These are phyloP conservation scores for Hymenopus coronatus DNA, from an alignment of 2,888 invertebrate species.

Conservation along the genomic window DNA sequence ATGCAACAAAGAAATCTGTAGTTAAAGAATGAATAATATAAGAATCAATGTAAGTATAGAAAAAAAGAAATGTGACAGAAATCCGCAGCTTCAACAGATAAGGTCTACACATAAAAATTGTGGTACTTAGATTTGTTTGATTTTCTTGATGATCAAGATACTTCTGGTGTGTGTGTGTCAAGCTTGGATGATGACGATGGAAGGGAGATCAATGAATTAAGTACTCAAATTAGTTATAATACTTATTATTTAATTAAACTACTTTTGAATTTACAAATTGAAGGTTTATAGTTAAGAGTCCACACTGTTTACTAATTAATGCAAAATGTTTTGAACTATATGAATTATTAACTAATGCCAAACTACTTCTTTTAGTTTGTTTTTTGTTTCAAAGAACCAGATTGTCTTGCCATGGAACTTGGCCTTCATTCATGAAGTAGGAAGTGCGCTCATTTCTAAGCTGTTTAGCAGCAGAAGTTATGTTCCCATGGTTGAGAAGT, in stretches of 20 bases:
- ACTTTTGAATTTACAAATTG: constrained; percentile 10
- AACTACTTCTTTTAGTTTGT: constrained; percentile 3
- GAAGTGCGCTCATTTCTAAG: constrained; percentile 5
- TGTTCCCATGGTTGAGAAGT: background rate
- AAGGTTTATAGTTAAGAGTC: constrained; percentile 9
- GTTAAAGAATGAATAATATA: too few species aligned
- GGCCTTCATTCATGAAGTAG: background rate
- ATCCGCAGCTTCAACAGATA: background rate
- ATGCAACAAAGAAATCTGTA: too few species aligned
- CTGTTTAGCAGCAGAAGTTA: background rate
- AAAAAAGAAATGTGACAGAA: background rate
- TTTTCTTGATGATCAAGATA: too few species aligned
- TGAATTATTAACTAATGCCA: background rate
- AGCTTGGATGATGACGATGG: constrained; percentile 7
- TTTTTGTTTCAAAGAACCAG: background rate
- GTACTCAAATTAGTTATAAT: constrained; percentile 18
- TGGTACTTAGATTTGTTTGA: constrained; percentile 1
- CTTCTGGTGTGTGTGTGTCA: background rate
- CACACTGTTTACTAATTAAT: constrained; percentile 6
- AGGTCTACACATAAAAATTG: constrained; percentile 5
- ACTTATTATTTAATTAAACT: constrained; percentile 15
- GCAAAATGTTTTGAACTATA: constrained; percentile 11
- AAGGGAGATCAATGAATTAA: constrained; percentile 9
- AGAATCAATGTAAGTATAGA: background rate
- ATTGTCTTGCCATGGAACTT: background rate